phyloP scores from a whole-genome alignment of 2,113 vertebrate species.

The Heterotilapia buettikoferi region DNA sequence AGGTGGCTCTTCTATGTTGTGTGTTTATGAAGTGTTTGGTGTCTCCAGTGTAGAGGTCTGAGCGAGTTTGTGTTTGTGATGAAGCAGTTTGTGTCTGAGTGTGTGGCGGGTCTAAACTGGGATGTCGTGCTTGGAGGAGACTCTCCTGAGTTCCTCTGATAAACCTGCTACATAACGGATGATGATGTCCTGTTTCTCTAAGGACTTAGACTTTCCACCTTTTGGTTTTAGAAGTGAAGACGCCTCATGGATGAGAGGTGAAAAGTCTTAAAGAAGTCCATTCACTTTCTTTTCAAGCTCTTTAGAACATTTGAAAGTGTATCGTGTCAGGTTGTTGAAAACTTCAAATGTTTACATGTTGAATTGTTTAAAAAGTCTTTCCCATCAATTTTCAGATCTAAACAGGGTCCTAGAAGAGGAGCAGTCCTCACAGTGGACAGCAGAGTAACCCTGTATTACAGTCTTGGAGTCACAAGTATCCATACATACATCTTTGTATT shows the following conservation, averaged over 20 bases:
- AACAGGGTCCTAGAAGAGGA: background rate
- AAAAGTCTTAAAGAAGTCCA: too few relatives aligned
- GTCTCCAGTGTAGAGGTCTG: background rate
- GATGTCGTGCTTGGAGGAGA: background rate
- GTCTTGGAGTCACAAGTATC: fast-evolving
- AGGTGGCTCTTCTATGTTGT: background rate
- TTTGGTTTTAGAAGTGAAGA: background rate
- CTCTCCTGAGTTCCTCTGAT: background rate
- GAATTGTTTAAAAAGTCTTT: background rate
- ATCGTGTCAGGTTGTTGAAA: background rate
- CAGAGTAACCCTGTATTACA: background rate
- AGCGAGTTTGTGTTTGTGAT: background rate
- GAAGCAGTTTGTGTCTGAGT: background rate
- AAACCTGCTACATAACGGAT: background rate
- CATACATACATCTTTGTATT: background rate
- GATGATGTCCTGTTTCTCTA: fast-evolving
- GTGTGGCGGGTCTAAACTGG: fast-evolving
- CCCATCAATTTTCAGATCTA: background rate
- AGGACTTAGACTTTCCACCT: too few relatives aligned
- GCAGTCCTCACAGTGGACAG: background rate
- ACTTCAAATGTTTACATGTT: background rate
- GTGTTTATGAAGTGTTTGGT: background rate
- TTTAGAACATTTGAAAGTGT: background rate
- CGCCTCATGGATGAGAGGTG: background rate
- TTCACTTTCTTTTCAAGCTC: fast-evolving